These are phyloP conservation scores for Eospalax fontanierii DNA, from an alignment of 2,797 vertebrate species.

Conservation along the genomic window DNA sequence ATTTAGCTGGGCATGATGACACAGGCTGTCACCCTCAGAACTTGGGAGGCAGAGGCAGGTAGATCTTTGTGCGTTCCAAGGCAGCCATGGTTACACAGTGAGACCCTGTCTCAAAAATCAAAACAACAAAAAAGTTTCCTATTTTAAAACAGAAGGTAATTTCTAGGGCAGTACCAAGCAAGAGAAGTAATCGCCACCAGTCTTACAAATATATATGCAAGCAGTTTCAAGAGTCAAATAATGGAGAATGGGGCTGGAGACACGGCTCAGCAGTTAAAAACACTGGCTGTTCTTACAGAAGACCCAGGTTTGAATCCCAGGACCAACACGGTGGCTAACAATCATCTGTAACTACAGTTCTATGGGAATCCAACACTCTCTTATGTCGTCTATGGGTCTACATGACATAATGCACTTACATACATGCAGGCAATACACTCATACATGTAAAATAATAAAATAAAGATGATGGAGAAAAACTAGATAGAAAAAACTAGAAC, in stretches of 20 bases:
- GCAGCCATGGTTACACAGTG: too few relatives aligned
- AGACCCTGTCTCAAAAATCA: conserved; percentile 13
- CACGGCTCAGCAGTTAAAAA: neutral
- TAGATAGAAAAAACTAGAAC: neutral
- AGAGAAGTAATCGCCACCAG: conserved; percentile 15
- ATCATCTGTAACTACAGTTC: too few relatives aligned
- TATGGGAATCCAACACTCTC: too few relatives aligned
- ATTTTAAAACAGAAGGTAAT: neutral
- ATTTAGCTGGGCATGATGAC: neutral
- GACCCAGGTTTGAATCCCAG: too few relatives aligned
- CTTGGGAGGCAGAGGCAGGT: neutral
- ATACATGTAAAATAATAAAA: too few relatives aligned
- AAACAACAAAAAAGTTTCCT: neutral
- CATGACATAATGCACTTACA: too few relatives aligned
- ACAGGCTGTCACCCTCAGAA: neutral
- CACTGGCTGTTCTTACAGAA: too few relatives aligned
- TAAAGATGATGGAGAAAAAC: neutral
- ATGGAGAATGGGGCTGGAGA: too few relatives aligned
- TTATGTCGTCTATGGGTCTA: too few relatives aligned
- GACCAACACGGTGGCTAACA: too few relatives aligned
- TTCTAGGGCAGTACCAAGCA: conserved; percentile 27
- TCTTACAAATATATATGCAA: conserved; percentile 55
- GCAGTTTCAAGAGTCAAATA: conserved; percentile 53
- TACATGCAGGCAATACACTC: too few relatives aligned
- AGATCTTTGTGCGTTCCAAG: too few relatives aligned